Evolutionary conservation across 1,140 invertebrate genomes (phyloP).

Genomic region (Centruroides sculpturatus): DNA sequence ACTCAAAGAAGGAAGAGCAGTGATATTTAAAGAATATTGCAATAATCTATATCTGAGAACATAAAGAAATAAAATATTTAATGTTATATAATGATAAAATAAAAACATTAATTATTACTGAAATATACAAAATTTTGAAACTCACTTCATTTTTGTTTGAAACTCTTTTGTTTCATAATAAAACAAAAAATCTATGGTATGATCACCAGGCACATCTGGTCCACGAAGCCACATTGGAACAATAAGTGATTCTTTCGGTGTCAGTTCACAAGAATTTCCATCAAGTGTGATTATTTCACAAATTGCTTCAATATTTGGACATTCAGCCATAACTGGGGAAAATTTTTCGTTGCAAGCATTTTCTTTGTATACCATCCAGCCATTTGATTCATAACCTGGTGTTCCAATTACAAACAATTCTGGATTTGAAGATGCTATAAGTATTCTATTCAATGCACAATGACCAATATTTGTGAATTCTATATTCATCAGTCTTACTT

Average conservation of each 20-base stretch:
- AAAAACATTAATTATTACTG: too few relatives aligned
- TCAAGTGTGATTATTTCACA: constrained; percentile 10
- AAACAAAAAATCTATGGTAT: constrained; percentile 49
- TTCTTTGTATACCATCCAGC: constrained; percentile 18
- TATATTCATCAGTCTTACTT: constrained; percentile 49
- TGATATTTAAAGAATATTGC: constrained; percentile 5
- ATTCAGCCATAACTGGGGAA: constrained; percentile 6
- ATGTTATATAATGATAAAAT: too few relatives aligned
- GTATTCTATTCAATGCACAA: constrained; percentile 44
- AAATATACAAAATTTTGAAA: too few relatives aligned
- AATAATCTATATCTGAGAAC: constrained; percentile 7
- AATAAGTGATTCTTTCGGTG: constrained; percentile 39
- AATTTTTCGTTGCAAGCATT: constrained; percentile 2
- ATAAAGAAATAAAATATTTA: too few relatives aligned
- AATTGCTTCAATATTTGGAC: constrained; percentile 5
- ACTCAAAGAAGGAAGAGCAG: constrained; percentile 5
- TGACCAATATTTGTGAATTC: constrained; percentile 53
- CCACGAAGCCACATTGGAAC: constrained; percentile 51
- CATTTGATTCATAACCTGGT: constrained; percentile 22
- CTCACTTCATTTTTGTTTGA: constrained; percentile 10
- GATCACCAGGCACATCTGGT: constrained; percentile 43
- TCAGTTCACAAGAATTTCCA: constrained; percentile 33
- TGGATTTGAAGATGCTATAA: constrained; percentile 49
- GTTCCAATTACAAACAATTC: constrained; percentile 43
- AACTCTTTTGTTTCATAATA: constrained; percentile 46